Conservation (phyloP, 2,888 invertebrate species). For the Timema cristinae region DNA sequence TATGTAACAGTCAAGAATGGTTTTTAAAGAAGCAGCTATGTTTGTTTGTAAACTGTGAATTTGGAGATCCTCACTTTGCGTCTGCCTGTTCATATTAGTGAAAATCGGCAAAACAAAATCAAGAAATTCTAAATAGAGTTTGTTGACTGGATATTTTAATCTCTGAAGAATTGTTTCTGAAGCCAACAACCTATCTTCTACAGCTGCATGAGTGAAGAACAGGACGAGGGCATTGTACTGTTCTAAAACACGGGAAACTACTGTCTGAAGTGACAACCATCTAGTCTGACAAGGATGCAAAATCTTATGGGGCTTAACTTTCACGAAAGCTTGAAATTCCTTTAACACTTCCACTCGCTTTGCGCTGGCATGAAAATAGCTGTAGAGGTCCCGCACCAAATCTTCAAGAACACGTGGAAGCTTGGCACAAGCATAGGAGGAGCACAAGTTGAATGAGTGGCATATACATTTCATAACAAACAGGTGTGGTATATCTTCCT, state of each 20-base stretch:
- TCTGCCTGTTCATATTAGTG: background rate
- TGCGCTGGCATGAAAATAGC: conserved; percentile 39
- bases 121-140: conserved; percentile 7
- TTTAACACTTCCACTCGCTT: conserved; percentile 36
- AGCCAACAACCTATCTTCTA: background rate
- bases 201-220: background rate
- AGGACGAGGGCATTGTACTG: conserved; percentile 14
- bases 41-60: background rate
- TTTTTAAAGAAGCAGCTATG: background rate
- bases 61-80: conserved; percentile 3
- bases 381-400: conserved; percentile 36
- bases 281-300: conserved; percentile 36
- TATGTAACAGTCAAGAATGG: background rate
- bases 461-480: conserved; percentile 40
- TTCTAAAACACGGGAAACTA: conserved; percentile 10
- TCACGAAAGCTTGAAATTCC: conserved; percentile 36
- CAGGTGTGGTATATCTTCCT: conserved; percentile 38
- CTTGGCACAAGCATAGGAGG: conserved; percentile 36
- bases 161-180: conserved; percentile 1
- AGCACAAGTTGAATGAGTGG: conserved; percentile 31
- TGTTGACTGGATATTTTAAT: background rate
- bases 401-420: conserved; percentile 39
- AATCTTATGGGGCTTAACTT: conserved; percentile 37
- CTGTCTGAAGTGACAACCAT: conserved; percentile 37
- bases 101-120: conserved; percentile 6